Evolutionary conservation across 2,888 invertebrate genomes (phyloP), one percentile per base, ranked within the genome.

Genomic region (Pogonocherus hispidulus): DNA sequence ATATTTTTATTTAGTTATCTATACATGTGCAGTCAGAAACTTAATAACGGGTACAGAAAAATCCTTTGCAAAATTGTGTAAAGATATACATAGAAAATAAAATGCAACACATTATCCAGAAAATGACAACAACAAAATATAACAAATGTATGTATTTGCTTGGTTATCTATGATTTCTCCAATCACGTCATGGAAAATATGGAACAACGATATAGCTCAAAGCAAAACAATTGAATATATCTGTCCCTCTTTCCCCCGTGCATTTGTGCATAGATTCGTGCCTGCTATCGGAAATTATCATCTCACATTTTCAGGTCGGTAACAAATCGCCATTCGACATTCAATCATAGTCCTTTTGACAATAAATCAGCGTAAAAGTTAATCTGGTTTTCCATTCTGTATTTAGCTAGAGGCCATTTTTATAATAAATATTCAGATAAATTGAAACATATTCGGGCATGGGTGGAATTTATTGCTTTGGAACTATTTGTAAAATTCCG

Each of bases 321-420:
- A 18, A 52, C 22, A 11, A 27, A 19, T 52, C 14, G 3, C 9
- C 32, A 27, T 32, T 23, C 32, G 14, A 32, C 52, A 27, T 52
- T 27, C 11, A 52, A 52, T 32, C 27, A 9, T 19, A 16, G n/a
- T 27, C 52, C 11, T 9, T 32, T 52, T 18, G 11, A 18, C 27
- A 52, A 52, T 52, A 52, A 52, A 52, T 52, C 32, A 52, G 11
- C 4, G 32, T 16, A 32, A 52, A 52, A 32, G 52, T 52, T 52
- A 32, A 52, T 52, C 52, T 9, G 4, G 16, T 52, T 52, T 52
- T 20, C 27, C 3, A 23, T 14, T 51, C 16, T 51, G 27, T 27
- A 11, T 51, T 23, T 27, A 51, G 16, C 27, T n/a, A 14, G 27
- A 27, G 14, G 27, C 27, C 8, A 27, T 27, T 52, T 52, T 32